Percentiles rank a stretch among this genome's conserved stretches.
These are phyloP conservation scores for Astyanax mexicanus DNA, from an alignment of 2,797 vertebrate species.

Conservation along the genomic window DNA sequence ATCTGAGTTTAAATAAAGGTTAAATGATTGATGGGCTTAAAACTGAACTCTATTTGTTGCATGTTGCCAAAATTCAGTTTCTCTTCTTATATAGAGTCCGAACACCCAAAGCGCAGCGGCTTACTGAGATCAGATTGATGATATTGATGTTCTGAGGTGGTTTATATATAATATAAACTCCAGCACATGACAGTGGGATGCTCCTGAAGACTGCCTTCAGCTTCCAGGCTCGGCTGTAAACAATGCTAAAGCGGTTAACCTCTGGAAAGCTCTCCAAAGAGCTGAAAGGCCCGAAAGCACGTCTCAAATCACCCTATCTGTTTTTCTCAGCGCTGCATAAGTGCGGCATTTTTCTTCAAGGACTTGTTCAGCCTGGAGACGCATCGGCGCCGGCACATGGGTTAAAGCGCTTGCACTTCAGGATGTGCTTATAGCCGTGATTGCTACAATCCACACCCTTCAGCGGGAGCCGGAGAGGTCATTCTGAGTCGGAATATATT, in stretches of 20 bases:
- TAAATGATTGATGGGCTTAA: too few species aligned
- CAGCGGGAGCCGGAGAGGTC: slow-evolving; percentile 16
- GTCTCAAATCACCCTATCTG: background rate
- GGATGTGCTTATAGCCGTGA: background rate
- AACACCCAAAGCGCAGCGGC: background rate
- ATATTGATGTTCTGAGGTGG: background rate
- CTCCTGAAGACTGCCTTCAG: background rate
- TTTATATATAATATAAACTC: background rate
- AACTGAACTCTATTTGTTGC: too few species aligned
- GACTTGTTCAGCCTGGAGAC: background rate
- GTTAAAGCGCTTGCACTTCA: slow-evolving; percentile 10
- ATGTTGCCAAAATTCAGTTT: too few species aligned
- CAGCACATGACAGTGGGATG: background rate
- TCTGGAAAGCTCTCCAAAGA: background rate
- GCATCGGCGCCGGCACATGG: background rate
- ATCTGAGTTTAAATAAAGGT: too few species aligned
- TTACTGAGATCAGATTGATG: background rate
- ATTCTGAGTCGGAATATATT: slow-evolving; percentile 1
- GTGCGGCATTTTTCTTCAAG: background rate
- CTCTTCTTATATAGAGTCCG: too few species aligned
- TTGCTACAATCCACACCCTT: slow-evolving; percentile 11
- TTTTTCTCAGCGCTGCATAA: background rate
- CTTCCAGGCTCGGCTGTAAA: background rate
- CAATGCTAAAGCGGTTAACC: background rate
- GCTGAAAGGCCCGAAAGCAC: background rate